Percentiles rank a stretch among this genome's conserved stretches.
These are phyloP conservation scores for Antheraea assamensis DNA, from an alignment of 2,888 invertebrate species.

Conservation along the genomic window DNA sequence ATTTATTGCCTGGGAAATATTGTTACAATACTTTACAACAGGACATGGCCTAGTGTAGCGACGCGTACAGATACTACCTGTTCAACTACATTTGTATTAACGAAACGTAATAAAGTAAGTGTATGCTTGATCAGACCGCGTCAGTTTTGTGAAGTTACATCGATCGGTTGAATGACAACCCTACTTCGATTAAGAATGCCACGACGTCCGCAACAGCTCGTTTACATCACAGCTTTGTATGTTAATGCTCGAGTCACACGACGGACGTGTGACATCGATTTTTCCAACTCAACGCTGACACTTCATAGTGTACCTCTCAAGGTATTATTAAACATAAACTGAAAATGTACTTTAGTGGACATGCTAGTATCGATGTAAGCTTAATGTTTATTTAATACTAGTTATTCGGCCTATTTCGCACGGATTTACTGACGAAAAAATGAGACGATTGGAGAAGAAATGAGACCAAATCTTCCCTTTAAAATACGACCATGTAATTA, in stretches of 20 bases:
- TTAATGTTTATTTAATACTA: background rate
- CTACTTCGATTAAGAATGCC: constrained; percentile 74
- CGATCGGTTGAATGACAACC: constrained; percentile 64
- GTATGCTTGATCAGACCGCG: background rate
- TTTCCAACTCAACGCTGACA: constrained; percentile 48
- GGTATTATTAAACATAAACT: background rate
- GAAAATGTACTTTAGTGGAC: background rate
- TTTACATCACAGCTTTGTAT: constrained; percentile 68
- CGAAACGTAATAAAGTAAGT: background rate
- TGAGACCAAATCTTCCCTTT: too few relatives aligned
- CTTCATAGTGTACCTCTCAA: constrained; percentile 49
- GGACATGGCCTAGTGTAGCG: background rate
- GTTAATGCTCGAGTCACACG: constrained; percentile 66
- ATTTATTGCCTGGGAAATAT: background rate
- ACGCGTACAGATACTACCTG: background rate
- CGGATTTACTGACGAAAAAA: too few relatives aligned
- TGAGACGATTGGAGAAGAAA: too few relatives aligned
- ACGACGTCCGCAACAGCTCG: constrained; percentile 67
- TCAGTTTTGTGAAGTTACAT: constrained; percentile 23
- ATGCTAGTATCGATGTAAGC: background rate
- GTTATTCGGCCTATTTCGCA: background rate
- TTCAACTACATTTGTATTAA: background rate
- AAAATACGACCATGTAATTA: too few relatives aligned
- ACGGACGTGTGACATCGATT: constrained; percentile 38
- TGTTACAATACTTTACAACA: background rate